These are phyloP conservation scores for Amblyopsis rosae DNA, from an alignment of 2,113 vertebrate species.

Conservation along the genomic window DNA sequence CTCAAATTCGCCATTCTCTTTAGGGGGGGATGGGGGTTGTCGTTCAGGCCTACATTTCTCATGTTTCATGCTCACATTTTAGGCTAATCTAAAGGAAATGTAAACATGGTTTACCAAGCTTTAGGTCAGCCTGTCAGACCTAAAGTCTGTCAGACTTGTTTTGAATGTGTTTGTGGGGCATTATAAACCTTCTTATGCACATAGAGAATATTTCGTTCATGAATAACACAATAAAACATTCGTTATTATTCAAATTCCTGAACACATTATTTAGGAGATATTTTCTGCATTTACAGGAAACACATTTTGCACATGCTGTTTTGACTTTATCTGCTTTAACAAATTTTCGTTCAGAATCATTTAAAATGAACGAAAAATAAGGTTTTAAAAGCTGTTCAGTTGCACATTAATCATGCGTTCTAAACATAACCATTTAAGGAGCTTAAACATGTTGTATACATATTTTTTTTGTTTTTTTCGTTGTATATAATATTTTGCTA, in stretches of 20 bases:
- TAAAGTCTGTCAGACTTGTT: neutral
- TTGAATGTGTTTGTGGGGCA: neutral
- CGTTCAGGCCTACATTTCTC: conserved; percentile 60
- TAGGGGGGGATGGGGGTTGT: conserved; percentile 54
- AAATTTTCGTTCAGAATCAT: conserved; percentile 63
- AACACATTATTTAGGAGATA: neutral
- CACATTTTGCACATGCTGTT: neutral
- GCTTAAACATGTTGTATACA: neutral
- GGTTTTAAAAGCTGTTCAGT: neutral
- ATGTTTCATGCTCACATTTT: conserved; percentile 25
- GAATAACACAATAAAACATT: neutral
- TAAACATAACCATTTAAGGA: neutral
- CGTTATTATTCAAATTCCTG: neutral
- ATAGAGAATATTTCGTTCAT: neutral
- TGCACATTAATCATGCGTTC: conserved; percentile 6
- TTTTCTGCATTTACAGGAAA: neutral
- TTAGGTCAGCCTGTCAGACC: conserved; percentile 19
- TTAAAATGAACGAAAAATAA: conserved; percentile 63
- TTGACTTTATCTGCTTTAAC: neutral
- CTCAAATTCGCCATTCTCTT: conserved; percentile 37
- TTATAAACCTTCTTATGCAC: neutral
- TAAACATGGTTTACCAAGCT: conserved; percentile 39
- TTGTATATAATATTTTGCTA: neutral
- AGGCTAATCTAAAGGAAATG: conserved; percentile 11
- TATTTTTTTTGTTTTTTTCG: neutral